These are phyloP conservation scores for Drosophila seguyi DNA, from an alignment of 1,140 invertebrate species.

Conservation along the genomic window DNA sequence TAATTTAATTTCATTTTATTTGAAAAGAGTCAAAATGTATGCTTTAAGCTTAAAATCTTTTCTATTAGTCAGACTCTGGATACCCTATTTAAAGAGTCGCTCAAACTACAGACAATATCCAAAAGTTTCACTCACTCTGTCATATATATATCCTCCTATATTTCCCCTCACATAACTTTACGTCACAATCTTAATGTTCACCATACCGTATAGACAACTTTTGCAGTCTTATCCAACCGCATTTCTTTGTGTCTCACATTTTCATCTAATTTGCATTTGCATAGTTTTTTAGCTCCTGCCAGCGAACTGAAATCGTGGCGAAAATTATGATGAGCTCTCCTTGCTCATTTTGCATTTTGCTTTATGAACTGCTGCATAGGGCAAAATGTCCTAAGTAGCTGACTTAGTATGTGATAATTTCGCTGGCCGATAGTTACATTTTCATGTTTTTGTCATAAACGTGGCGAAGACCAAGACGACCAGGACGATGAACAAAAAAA, in stretches of 20 bases:
- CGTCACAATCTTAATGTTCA: neutral
- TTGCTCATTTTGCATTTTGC: constrained; percentile 42
- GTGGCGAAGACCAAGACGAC: neutral
- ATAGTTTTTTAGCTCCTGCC: constrained; percentile 46
- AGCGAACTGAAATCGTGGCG: constrained; percentile 20
- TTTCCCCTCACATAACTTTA: constrained; percentile 7
- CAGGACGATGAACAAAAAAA: constrained; percentile 16
- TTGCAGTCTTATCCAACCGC: constrained; percentile 19
- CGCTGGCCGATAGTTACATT: constrained; percentile 75
- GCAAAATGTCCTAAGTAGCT: constrained; percentile 69
- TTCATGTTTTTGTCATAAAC: constrained; percentile 71
- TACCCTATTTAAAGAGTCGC: neutral
- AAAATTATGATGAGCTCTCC: constrained; percentile 52
- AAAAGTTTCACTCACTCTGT: neutral
- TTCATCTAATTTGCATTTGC: constrained; percentile 76
- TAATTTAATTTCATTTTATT: neutral
- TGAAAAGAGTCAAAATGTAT: neutral
- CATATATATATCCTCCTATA: constrained; percentile 1
- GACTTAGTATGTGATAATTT: constrained; percentile 82
- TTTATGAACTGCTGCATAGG: constrained; percentile 82
- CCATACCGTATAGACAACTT: constrained; percentile 23
- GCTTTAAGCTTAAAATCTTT: neutral
- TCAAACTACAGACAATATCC: no score
- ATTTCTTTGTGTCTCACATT: constrained; percentile 49
- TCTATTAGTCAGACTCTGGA: neutral